Conservation (phyloP, 2,113 vertebrate species). For the Puffinus mauretanicus region DNA sequence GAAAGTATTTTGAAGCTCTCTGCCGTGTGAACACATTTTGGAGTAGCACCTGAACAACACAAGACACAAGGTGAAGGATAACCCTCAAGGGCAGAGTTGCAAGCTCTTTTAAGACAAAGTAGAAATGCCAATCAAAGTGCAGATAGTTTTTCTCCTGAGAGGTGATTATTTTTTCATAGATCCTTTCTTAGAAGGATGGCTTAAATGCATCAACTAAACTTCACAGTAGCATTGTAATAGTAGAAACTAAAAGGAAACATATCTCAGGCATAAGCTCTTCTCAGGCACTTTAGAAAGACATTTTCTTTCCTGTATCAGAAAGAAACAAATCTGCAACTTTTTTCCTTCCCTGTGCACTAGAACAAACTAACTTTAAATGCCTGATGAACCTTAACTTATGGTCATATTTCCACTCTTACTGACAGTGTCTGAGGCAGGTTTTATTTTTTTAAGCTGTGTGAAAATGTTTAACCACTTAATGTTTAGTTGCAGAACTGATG, state of each 20-base stretch:
- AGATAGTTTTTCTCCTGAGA: constrained; percentile 48
- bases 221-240: neutral
- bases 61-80: constrained; percentile 47
- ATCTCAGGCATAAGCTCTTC: neutral
- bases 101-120: constrained; percentile 41
- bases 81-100: constrained; percentile 57
- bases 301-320: neutral
- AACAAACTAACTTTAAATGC: neutral
- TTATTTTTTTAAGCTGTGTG: neutral
- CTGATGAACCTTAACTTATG: neutral
- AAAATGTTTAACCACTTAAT: neutral
- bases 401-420: neutral
- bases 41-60: neutral
- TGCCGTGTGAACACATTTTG: neutral
- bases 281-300: neutral
- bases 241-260: neutral
- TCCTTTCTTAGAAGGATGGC: neutral
- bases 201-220: constrained; percentile 43
- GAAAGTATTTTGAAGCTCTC: neutral
- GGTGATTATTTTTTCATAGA: constrained; percentile 41
- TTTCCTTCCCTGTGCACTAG: neutral
- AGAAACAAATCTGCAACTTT: neutral
- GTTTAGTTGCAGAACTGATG: neutral
- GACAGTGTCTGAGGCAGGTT: neutral
- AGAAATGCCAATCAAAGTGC: constrained; percentile 51